Base-by-base conservation (phyloP, 2,113 vertebrate genomes). In the Cheirogaleus medius region DNA sequence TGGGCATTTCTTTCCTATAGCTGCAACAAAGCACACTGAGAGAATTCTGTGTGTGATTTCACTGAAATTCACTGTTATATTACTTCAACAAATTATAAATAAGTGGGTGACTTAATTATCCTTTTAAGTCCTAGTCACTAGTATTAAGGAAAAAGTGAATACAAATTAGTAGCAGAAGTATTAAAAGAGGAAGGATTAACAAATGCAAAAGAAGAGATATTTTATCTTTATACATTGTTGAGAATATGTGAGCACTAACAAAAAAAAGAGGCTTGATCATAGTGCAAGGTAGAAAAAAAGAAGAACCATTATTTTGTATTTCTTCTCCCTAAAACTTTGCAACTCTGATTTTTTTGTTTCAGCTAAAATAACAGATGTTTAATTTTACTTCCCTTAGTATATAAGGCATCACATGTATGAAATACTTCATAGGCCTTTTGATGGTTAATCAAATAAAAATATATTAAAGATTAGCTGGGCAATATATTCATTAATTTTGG, bases 11-110 rank as follows among this genome's bases (percentile, higher is more conserved):
- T 97, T 96, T 80, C 52, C n/a, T 81, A 80, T 44, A 85, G 32
- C 23, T 49, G 8, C 11, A 73, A 27, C 23, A 68, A 87, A 87
- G 17, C 47, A 66, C 29, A 56, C 27, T 54, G 52, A 78, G 39
- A 92, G 27, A 95, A 96, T 78, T 69, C 25, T 96, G 60, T 47
- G 34, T 73, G 34, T 56, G 52, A 84, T 80, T 96, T 95, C 32
- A 68, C 20, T 91, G 47, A 87, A 84, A 77, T 32, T 87, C 29
- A 74, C 60, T 91, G 9, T 91, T 94, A 32, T 9, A 54, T 47
- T 82, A 58, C 42, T 96, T 96, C 56, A 91, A 60, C 58, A 93
- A 91, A 76, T 66, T 92, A 23, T 56, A 74, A 97, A 81, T 93
- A 81, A 73, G 3, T 58, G 27, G 80, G 25, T 92, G 52, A 80